phyloP scores from a whole-genome alignment of 2,797 vertebrate genomes.

The Varecia variegata region DNA sequence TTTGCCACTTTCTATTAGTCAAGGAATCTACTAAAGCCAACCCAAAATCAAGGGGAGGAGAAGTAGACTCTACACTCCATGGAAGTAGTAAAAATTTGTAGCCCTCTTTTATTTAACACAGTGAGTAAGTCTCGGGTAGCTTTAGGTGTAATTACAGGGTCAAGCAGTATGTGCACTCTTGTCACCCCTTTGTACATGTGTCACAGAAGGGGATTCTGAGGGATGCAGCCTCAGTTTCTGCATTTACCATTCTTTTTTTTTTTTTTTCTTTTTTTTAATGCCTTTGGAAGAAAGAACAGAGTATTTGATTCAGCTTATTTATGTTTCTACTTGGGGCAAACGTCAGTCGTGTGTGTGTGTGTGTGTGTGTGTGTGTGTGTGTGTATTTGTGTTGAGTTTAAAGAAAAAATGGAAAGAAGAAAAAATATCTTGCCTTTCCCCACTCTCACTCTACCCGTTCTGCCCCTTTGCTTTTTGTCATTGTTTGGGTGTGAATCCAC shows the following conservation, averaged over 20 bases:
- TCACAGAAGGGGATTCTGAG: not conserved
- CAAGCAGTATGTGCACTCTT: not conserved
- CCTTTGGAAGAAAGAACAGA: not conserved
- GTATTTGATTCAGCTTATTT: not conserved
- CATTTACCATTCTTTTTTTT: not conserved
- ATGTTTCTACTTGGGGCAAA: not conserved
- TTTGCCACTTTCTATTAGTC: not conserved
- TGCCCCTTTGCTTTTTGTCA: not conserved
- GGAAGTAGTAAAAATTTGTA: not conserved
- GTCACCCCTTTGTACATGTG: accelerated
- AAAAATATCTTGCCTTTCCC: accelerated
- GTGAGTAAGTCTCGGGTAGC: not conserved
- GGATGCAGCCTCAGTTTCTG: not conserved
- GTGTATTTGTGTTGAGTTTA: not conserved
- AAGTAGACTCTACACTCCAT: not conserved
- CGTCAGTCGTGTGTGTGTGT: not conserved
- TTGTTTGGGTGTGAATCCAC: not conserved
- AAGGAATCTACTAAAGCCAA: not conserved
- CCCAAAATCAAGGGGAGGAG: not conserved
- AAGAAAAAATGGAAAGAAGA: not conserved
- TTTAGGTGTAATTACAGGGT: not conserved
- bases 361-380: not conserved
- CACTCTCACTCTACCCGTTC: not conserved
- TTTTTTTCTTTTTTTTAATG: not conserved
- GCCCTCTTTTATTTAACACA: not conserved